Evolutionary conservation across 2,888 invertebrate species (phyloP).

Genomic region (Lasioglossum zephyrum): DNA sequence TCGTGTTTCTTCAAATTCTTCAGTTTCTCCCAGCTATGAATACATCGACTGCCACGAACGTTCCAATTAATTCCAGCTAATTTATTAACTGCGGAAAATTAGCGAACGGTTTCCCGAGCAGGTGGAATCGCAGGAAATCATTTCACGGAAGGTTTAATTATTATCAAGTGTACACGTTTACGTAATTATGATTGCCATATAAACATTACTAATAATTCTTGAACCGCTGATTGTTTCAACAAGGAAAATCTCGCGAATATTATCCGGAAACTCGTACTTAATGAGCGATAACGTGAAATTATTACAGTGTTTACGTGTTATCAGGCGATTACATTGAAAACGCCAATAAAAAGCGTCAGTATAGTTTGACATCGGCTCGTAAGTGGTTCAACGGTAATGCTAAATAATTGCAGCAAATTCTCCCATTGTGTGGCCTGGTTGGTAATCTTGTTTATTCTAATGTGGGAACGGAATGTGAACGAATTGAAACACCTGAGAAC

Average conservation of each 20-base stretch:
- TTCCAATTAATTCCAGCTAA: too few relatives aligned
- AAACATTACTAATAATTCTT: background rate
- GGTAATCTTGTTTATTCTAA: background rate
- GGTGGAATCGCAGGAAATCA: background rate
- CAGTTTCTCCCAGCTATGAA: too few relatives aligned
- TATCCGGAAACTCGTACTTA: background rate
- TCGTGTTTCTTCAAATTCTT: too few relatives aligned
- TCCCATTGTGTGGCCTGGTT: background rate
- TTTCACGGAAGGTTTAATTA: background rate
- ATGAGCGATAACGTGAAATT: conserved; percentile 22
- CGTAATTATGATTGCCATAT: background rate
- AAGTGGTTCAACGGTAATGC: background rate
- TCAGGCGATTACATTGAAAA: background rate
- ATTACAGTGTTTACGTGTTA: conserved; percentile 10
- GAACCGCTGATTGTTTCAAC: background rate
- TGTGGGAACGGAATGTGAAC: conserved; percentile 4
- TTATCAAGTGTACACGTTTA: background rate
- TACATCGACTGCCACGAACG: too few relatives aligned
- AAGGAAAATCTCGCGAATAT: background rate
- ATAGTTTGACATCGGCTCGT: background rate
- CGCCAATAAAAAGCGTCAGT: background rate
- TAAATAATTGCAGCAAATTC: background rate
- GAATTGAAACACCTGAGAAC: background rate
- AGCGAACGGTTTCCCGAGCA: background rate
- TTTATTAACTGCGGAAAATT: background rate